A percentile compares a stretch with the other conserved stretches of the same genome.
These are phyloP conservation scores for Dioctria rufipes DNA, from an alignment of 2,888 invertebrate genomes.

Conservation along the genomic window DNA sequence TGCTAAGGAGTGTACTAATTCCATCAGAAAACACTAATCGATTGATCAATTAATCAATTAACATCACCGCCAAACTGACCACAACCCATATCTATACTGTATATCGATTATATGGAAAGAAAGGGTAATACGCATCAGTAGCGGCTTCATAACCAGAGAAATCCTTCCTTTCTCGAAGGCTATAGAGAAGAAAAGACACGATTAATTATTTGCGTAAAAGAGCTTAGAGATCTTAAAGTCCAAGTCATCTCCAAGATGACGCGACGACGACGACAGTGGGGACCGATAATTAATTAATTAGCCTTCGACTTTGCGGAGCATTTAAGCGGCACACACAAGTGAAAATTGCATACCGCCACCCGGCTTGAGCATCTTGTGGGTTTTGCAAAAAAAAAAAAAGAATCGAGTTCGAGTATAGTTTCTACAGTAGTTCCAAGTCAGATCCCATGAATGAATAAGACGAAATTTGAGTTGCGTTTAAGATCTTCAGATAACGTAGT, in stretches of 20 bases:
- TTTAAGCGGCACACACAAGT: neutral
- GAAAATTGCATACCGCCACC: slow-evolving; percentile 28
- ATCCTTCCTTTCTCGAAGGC: neutral
- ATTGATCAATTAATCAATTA: slow-evolving; percentile 46
- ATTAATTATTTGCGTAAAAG: neutral
- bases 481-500: slow-evolving; percentile 8
- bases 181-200: neutral
- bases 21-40: slow-evolving; percentile 28
- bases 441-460: slow-evolving; percentile 2
- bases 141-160: neutral
- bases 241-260: neutral
- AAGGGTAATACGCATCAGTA: too few species aligned
- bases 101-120: neutral
- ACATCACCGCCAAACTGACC: neutral
- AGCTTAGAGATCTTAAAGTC: too few species aligned
- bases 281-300: slow-evolving; percentile 52
- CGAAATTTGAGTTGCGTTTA: slow-evolving; percentile 37
- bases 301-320: slow-evolving; percentile 51
- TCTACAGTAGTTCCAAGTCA: neutral
- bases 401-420: neutral
- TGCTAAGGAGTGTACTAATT: slow-evolving; percentile 26
- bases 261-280: neutral
- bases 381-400: neutral
- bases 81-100: neutral
- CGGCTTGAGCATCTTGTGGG: neutral